phyloP scores from a whole-genome alignment of 2,888 invertebrate species.

The Drosophila maculinotata region DNA sequence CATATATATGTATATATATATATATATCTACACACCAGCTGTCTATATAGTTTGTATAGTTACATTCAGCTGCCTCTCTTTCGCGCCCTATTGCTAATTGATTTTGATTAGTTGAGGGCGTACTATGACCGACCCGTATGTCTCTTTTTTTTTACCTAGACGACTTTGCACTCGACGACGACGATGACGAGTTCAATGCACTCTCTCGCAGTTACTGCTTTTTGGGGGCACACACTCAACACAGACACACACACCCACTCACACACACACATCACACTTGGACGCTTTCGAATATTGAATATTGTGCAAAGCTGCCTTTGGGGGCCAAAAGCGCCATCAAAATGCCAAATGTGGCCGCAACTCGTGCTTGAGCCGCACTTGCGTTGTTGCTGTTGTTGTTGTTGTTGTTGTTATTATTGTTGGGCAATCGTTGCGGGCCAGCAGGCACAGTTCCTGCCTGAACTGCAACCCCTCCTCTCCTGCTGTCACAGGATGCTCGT shows the following conservation, averaged over 20 bases:
- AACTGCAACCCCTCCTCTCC: no score
- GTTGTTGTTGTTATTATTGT: conserved; percentile 7
- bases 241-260: conserved; percentile 4
- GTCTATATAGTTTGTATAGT: neutral
- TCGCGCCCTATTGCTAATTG: conserved; percentile 69
- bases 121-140: conserved; percentile 35
- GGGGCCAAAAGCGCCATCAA: conserved; percentile 18
- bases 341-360: conserved; percentile 51
- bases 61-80: conserved; percentile 38
- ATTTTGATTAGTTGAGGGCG: conserved; percentile 74
- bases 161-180: conserved; percentile 22
- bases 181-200: conserved; percentile 31
- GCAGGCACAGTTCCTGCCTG: conserved; percentile 10
- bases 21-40: conserved; percentile 6
- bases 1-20: conserved; percentile 7
- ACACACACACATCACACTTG: conserved; percentile 5
- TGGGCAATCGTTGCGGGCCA: conserved; percentile 42
- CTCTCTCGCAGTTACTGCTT: conserved; percentile 20
- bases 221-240: conserved; percentile 20
- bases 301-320: conserved; percentile 43
- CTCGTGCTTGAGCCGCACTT: conserved; percentile 32
- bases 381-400: conserved; percentile 2
- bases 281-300: conserved; percentile 19
- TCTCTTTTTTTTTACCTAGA: conserved; percentile 3
- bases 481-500: conserved; percentile 13